phyloP scores from a whole-genome alignment of 23 tunicate species.

The Halocynthia aurantium region DNA sequence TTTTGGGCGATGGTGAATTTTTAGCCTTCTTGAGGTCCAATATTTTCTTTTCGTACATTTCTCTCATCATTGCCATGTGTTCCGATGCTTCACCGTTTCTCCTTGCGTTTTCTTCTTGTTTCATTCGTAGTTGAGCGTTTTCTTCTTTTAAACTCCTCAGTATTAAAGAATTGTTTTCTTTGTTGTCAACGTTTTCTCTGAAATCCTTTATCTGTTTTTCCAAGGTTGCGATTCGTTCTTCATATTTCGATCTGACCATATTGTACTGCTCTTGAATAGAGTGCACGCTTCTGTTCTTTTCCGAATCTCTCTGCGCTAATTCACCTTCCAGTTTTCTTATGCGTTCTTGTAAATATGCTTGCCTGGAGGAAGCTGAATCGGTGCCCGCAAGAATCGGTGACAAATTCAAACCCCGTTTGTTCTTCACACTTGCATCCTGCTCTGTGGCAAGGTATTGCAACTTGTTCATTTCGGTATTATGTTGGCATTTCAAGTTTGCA shows the following conservation, averaged over 20 bases:
- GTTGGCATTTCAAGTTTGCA: background rate
- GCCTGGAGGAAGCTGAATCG: background rate
- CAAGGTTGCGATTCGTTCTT: conserved; percentile 18
- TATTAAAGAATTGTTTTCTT: too few relatives aligned
- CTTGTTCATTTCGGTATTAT: background rate
- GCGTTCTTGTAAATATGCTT: conserved; percentile 7
- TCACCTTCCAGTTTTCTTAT: conserved; percentile 18
- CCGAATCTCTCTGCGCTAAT: background rate
- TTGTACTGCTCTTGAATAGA: conserved; percentile 7
- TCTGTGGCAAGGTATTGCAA: background rate
- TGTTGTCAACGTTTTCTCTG: background rate
- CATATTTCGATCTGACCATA: conserved; percentile 8
- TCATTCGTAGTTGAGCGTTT: too few relatives aligned
- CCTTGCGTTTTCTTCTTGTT: too few relatives aligned
- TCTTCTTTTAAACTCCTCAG: too few relatives aligned
- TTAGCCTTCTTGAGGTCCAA: too few relatives aligned
- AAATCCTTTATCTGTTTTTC: conserved; percentile 25
- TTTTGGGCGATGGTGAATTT: too few relatives aligned
- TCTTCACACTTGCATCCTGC: background rate
- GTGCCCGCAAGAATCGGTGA: background rate
- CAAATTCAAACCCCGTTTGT: background rate
- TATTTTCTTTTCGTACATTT: too few relatives aligned
- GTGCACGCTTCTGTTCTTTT: background rate
- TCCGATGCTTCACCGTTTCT: too few relatives aligned
- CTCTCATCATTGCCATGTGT: too few relatives aligned